phyloP scores from a whole-genome alignment of 2,113 vertebrate genomes.

The Ochotona princeps region DNA sequence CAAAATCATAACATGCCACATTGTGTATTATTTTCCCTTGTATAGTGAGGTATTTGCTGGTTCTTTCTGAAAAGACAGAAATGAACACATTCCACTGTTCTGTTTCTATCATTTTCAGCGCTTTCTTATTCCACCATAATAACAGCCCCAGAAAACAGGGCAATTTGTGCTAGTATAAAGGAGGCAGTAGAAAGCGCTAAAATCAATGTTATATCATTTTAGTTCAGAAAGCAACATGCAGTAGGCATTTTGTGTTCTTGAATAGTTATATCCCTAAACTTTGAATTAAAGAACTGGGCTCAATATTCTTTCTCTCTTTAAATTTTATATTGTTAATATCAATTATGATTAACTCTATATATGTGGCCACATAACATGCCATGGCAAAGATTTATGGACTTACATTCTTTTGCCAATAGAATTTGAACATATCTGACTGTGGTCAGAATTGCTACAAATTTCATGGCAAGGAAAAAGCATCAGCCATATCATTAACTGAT shows the following conservation, averaged over 20 bases:
- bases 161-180: conserved; percentile 4
- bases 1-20: neutral
- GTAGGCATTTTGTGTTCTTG: neutral
- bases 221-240: neutral
- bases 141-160: neutral
- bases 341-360: conserved; percentile 31
- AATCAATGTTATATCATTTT: conserved; percentile 25
- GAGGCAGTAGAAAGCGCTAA: conserved; percentile 42
- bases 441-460: neutral
- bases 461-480: conserved; percentile 41
- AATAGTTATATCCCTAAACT: neutral
- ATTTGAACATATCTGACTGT: neutral
- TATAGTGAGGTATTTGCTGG: neutral
- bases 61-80: conserved; percentile 11
- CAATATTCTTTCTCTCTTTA: neutral
- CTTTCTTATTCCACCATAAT: neutral
- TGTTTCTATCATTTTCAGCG: neutral
- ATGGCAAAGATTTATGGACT: neutral
- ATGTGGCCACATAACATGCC: neutral
- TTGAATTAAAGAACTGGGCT: conserved; percentile 6
- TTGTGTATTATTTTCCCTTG: neutral
- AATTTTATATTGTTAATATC: conserved; percentile 46
- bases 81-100: neutral
- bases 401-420: conserved; percentile 10
- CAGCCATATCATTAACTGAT: conserved; percentile 32